A percentile compares a stretch with the other conserved stretches of the same genome.
phyloP scores from a whole-genome alignment of 2,113 vertebrate species.

The Albula glossodonta region DNA sequence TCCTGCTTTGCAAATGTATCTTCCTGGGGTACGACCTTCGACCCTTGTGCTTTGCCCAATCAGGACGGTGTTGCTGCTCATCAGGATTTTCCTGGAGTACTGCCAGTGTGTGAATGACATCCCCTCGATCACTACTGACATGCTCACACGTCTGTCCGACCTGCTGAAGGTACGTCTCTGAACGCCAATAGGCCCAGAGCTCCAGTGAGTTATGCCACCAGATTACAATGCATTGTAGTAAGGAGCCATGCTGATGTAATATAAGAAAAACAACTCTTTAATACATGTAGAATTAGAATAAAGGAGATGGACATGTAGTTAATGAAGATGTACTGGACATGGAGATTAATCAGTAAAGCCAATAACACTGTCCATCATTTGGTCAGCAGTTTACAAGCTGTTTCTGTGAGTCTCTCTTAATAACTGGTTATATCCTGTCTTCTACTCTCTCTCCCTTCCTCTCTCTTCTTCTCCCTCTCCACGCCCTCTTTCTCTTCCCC shows the following conservation, averaged over 20 bases:
- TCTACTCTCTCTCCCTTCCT: neutral
- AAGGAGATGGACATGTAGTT: too few relatives aligned
- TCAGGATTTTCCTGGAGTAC: conserved; percentile 97
- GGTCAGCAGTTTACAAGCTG: too few relatives aligned
- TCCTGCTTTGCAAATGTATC: too few relatives aligned
- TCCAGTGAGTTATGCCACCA: neutral
- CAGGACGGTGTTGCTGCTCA: conserved; percentile 95
- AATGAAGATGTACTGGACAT: too few relatives aligned
- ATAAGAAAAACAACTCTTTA: too few relatives aligned
- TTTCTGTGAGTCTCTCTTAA: too few relatives aligned
- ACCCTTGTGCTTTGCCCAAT: neutral
- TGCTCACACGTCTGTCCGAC: conserved; percentile 92
- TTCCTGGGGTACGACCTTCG: neutral
- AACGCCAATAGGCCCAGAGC: neutral
- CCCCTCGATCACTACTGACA: conserved; percentile 92
- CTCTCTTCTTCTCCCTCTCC: too few relatives aligned
- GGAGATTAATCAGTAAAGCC: too few relatives aligned
- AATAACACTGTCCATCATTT: too few relatives aligned
- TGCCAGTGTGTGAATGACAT: conserved; percentile 98
- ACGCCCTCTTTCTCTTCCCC: neutral
- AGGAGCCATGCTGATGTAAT: neutral
- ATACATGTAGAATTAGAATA: too few relatives aligned
- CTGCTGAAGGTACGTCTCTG: conserved; percentile 82
- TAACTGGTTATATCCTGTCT: neutral
- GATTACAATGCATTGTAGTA: neutral